Percentiles rank a stretch among this genome's conserved stretches.
These are phyloP conservation scores for Thunnus albacares DNA, from an alignment of 2,797 vertebrate genomes.

Conservation along the genomic window DNA sequence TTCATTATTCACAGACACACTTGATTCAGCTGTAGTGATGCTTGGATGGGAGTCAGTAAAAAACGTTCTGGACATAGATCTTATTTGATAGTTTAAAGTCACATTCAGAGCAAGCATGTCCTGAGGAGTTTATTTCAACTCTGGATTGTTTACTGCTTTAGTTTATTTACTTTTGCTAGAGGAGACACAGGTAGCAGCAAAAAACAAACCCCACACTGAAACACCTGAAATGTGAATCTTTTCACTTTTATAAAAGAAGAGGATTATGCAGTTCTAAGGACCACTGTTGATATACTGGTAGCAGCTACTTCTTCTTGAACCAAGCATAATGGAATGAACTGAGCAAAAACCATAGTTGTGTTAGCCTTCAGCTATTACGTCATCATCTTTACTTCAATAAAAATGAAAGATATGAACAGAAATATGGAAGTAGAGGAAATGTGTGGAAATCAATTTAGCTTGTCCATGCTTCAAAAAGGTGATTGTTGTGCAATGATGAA, in stretches of 20 bases:
- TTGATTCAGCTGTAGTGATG: constrained; percentile 45
- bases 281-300: neutral
- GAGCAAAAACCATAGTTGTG: neutral
- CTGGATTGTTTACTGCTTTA: constrained; percentile 4
- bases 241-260: neutral
- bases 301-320: neutral
- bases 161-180: neutral
- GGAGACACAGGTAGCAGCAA: neutral
- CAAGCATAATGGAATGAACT: neutral
- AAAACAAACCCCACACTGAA: neutral
- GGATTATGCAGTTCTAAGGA: neutral
- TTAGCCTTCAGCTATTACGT: neutral
- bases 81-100: constrained; percentile 21
- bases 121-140: constrained; percentile 8
- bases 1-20: constrained; percentile 68
- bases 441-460: neutral
- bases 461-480: neutral
- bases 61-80: constrained; percentile 16
- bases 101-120: neutral
- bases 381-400: neutral
- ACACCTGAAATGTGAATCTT: neutral
- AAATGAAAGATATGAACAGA: neutral
- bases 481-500: neutral
- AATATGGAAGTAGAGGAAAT: neutral
- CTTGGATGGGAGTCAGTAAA: constrained; percentile 34